Conservation (phyloP, 1,140 invertebrate species). For the Bicyclus anynana region DNA sequence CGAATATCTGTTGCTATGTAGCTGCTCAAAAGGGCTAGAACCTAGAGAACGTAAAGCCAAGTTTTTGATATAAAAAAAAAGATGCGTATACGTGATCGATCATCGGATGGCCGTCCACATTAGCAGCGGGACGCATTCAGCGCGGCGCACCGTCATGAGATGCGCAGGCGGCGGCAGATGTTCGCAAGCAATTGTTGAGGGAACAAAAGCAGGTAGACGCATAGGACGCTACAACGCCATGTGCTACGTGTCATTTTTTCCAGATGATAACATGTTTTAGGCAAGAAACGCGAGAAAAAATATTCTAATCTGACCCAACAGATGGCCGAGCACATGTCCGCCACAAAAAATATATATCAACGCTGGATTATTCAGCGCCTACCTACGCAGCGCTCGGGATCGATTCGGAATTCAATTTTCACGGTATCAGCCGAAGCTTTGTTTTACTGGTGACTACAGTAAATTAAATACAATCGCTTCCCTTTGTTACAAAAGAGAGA, state of each 20-base stretch:
- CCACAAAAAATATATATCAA: constrained; percentile 35
- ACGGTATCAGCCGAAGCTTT: constrained; percentile 24
- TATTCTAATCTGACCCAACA: constrained; percentile 69
- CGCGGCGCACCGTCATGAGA: constrained; percentile 15
- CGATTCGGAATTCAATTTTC: constrained; percentile 48
- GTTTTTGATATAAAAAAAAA: too few relatives aligned
- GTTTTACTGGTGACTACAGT: constrained; percentile 40
- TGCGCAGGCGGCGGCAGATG: constrained; percentile 66
- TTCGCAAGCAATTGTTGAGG: constrained; percentile 55
- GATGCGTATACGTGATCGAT: constrained; percentile 21
- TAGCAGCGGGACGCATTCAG: constrained; percentile 32
- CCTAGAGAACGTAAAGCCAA: too few relatives aligned
- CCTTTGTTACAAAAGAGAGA: constrained; percentile 76
- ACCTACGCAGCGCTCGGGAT: constrained; percentile 4
- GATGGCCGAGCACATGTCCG: constrained; percentile 65
- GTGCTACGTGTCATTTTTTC: constrained; percentile 74
- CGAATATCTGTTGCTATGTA: neutral
- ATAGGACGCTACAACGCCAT: constrained; percentile 54
- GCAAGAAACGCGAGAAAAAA: constrained; percentile 57
- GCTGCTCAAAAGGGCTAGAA: neutral
- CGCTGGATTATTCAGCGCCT: constrained; percentile 26
- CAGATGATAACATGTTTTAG: constrained; percentile 63
- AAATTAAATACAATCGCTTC: constrained; percentile 73
- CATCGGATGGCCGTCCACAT: constrained; percentile 22
- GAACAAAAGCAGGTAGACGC: constrained; percentile 71